Conservation (phyloP, 2,888 invertebrate species). For the Apantesis nais region DNA sequence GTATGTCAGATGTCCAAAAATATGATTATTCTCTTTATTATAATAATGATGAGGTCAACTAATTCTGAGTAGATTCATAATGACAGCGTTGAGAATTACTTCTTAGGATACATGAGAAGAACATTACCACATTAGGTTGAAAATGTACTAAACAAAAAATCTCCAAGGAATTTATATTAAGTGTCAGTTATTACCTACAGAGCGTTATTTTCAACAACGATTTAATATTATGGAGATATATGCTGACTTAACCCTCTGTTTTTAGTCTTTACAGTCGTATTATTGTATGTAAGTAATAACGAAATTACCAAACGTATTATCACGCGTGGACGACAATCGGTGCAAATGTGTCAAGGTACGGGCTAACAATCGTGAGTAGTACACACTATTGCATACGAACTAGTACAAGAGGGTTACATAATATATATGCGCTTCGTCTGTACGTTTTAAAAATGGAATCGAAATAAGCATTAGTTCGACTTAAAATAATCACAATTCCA, state of each 20-base stretch:
- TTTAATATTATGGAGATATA: no score
- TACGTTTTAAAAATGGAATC: background rate
- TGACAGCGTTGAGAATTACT: background rate
- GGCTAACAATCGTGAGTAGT: constrained; percentile 27
- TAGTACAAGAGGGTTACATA: constrained; percentile 27
- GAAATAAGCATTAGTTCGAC: background rate
- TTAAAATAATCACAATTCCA: no score
- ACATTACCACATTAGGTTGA: no score
- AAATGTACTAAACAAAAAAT: no score
- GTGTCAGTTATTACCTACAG: no score
- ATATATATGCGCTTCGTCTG: constrained; percentile 26
- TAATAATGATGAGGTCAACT: background rate
- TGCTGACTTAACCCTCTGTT: constrained; percentile 21
- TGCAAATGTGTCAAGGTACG: constrained; percentile 43
- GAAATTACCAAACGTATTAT: constrained; percentile 42
- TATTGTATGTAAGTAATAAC: constrained; percentile 11
- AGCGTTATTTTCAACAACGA: background rate
- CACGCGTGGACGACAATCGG: constrained; percentile 43
- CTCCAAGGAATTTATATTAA: no score
- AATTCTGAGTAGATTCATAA: background rate
- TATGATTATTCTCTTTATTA: no score
- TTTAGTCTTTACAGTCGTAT: background rate
- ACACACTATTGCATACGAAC: constrained; percentile 20
- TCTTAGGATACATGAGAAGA: no score
- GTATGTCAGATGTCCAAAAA: no score